Evolutionary conservation across 1,140 invertebrate genomes (phyloP).

Genomic region (Panagrolaimus sp.): DNA sequence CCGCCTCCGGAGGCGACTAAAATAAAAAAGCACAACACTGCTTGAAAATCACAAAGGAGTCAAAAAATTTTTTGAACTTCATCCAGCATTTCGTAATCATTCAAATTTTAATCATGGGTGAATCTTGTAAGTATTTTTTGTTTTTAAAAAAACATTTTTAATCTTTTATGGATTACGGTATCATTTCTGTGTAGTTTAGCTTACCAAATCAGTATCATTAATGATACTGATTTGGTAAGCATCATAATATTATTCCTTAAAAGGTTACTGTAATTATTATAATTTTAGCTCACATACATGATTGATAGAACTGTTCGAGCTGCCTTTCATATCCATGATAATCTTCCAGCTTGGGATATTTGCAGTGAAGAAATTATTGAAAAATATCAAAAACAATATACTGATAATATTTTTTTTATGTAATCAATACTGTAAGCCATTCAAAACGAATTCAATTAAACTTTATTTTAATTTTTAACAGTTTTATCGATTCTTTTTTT

Average conservation of each 20-base stretch:
- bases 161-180: too few species aligned
- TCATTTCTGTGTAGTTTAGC: slow-evolving; percentile 64
- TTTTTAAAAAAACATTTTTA: too few species aligned
- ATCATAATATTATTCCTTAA: too few species aligned
- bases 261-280: too few species aligned
- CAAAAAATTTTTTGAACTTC: slow-evolving; percentile 64
- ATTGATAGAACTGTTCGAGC: slow-evolving; percentile 52
- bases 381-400: slow-evolving; percentile 55
- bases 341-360: slow-evolving; percentile 55
- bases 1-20: too few species aligned
- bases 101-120: slow-evolving; percentile 63
- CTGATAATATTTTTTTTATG: slow-evolving; percentile 41
- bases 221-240: slow-evolving; percentile 56
- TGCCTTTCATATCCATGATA: slow-evolving; percentile 54
- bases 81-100: slow-evolving; percentile 62
- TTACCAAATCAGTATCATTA: slow-evolving; percentile 62
- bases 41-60: slow-evolving; percentile 64
- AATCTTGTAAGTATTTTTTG: slow-evolving; percentile 51
- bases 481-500: slow-evolving; percentile 31
- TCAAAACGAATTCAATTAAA: slow-evolving; percentile 36
- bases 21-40: too few species aligned
- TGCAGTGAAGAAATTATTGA: slow-evolving; percentile 55
- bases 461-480: too few species aligned
- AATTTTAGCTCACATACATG: slow-evolving; percentile 48
- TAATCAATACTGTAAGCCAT: slow-evolving; percentile 20